Evolutionary conservation across 2,888 invertebrate species (phyloP).

Genomic region (Brachycybe producta): DNA sequence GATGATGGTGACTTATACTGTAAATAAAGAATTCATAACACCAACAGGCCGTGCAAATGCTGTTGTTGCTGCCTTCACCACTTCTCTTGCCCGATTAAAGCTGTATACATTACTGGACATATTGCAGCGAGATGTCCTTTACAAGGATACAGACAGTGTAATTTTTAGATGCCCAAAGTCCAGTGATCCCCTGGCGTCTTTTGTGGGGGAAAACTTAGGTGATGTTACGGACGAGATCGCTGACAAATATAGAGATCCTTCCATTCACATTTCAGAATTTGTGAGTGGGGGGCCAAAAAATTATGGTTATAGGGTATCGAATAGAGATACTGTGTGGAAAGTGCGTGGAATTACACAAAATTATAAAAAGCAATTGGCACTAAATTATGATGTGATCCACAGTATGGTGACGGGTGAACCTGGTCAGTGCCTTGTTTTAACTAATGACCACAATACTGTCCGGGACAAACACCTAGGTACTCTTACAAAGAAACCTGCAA

Average conservation of each 20-base stretch:
- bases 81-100: conserved; percentile 29
- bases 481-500: neutral
- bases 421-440: neutral
- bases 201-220: conserved; percentile 27
- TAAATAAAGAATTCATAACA: neutral
- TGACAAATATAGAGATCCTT: conserved; percentile 22
- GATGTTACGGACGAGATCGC: conserved; percentile 31
- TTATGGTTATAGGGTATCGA: conserved; percentile 26
- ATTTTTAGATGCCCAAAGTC: conserved; percentile 25
- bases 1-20: neutral
- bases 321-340: conserved; percentile 23
- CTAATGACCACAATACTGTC: neutral
- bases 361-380: conserved; percentile 16
- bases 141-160: conserved; percentile 32
- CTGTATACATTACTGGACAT: conserved; percentile 28
- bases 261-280: conserved; percentile 28
- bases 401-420: conserved; percentile 10
- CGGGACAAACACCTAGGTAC: neutral
- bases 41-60: conserved; percentile 22
- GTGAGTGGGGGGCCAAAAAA: conserved; percentile 31
- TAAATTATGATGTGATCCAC: conserved; percentile 23
- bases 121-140: conserved; percentile 27
- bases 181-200: conserved; percentile 21
- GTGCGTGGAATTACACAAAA: conserved; percentile 26
- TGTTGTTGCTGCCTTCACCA: conserved; percentile 31